Evolutionary conservation across 2,113 vertebrate species (phyloP).

Genomic region (Microtus montanus): DNA sequence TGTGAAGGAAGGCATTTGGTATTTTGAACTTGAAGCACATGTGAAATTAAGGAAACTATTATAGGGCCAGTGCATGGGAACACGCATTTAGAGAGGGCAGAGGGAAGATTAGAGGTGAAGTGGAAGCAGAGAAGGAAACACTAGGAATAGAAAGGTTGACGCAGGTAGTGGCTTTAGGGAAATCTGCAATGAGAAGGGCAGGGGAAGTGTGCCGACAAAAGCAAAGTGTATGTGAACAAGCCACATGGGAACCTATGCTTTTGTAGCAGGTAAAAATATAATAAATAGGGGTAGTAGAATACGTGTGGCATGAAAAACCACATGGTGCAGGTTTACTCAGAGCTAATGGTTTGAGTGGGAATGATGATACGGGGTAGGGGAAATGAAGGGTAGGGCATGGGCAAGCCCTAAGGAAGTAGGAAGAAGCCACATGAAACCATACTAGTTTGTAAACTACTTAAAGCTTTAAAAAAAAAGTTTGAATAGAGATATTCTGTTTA

Average conservation of each 20-base stretch:
- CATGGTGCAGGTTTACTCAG: background rate
- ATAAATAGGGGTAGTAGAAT: background rate
- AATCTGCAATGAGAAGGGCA: background rate
- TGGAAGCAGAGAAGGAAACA: background rate
- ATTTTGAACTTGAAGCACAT: background rate
- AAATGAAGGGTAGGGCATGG: background rate
- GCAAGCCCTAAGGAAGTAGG: background rate
- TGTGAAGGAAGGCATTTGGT: background rate
- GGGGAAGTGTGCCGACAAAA: too few relatives aligned
- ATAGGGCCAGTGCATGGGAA: background rate
- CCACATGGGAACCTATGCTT: background rate
- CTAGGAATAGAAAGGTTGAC: background rate
- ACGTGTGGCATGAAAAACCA: background rate
- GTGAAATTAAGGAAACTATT: background rate
- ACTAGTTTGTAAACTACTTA: background rate
- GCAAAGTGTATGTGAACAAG: background rate
- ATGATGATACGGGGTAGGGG: background rate
- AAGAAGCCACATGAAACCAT: background rate
- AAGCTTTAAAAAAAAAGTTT: background rate
- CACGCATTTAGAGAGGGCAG: background rate
- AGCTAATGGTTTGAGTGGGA: background rate
- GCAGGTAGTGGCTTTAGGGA: background rate
- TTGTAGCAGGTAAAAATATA: background rate
- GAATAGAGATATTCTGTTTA: background rate
- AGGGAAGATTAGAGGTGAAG: background rate